Conservation (phyloP, 2,888 invertebrate species). For the Lycaena phlaeas region DNA sequence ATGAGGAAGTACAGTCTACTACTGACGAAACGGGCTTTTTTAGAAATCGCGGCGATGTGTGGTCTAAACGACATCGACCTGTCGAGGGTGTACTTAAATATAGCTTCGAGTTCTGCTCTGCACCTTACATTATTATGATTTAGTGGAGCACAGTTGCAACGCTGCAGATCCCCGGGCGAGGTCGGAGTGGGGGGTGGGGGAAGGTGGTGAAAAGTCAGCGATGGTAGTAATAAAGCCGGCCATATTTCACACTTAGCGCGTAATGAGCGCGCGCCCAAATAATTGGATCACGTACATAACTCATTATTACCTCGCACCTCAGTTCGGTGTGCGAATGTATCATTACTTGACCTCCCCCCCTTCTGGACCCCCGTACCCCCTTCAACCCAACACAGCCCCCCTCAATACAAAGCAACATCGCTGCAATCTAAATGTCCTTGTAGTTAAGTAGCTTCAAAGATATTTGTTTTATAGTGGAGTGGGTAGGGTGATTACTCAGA, state of each 20-base stretch:
- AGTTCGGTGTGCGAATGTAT: conserved; percentile 46
- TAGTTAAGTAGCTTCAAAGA: conserved; percentile 9
- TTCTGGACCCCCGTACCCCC: conserved; percentile 21
- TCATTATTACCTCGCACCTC: conserved; percentile 73
- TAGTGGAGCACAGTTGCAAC: conserved; percentile 59
- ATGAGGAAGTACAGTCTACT: no score
- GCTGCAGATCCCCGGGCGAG: conserved; percentile 35
- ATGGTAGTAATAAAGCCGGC: conserved; percentile 69
- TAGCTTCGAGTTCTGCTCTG: conserved; percentile 13
- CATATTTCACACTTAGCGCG: conserved; percentile 74
- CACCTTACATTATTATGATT: conserved; percentile 62
- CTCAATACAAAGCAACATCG: conserved; percentile 9
- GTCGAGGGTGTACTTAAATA: conserved; percentile 4
- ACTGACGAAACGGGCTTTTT: no score
- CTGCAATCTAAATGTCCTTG: conserved; percentile 8
- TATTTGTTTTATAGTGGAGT: conserved; percentile 8
- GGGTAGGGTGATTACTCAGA: background rate
- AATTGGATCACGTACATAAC: conserved; percentile 75
- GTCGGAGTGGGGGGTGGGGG: conserved; percentile 16
- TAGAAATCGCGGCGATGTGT: no score
- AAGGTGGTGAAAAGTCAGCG: conserved; percentile 28
- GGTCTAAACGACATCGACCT: no score
- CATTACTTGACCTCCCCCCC: conserved; percentile 19
- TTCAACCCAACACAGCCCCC: conserved; percentile 14
- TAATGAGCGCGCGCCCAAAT: conserved; percentile 74